A percentile compares a stretch with the other conserved stretches of the same genome.
Conservation (phyloP, 2,797 vertebrate species). For the Hapalemur alaotrensis region DNA sequence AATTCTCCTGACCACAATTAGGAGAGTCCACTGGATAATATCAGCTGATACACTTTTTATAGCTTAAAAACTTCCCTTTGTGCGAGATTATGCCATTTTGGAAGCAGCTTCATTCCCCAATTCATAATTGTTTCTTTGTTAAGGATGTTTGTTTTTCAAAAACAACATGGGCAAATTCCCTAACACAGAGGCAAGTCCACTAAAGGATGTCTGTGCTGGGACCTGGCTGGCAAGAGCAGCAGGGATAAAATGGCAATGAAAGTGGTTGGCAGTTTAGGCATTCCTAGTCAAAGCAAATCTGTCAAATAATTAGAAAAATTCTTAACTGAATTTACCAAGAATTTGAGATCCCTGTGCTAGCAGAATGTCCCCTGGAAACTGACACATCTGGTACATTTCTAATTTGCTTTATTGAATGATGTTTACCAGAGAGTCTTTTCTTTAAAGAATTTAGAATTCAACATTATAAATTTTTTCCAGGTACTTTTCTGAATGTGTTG, state of each 20-base stretch:
- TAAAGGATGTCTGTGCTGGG: not conserved
- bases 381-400: not conserved
- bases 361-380: not conserved
- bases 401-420: not conserved
- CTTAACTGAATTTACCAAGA: not conserved
- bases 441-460: slow-evolving; percentile 18
- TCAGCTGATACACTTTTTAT: not conserved
- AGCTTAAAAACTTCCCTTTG: not conserved
- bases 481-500: slow-evolving; percentile 1
- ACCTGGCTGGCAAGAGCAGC: not conserved
- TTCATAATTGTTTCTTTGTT: not conserved
- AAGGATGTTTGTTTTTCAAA: not conserved
- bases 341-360: not conserved
- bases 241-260: not conserved
- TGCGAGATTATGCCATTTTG: not conserved
- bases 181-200: not conserved
- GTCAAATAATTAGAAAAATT: not conserved
- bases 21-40: not conserved
- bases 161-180: not conserved
- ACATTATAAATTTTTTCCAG: not conserved
- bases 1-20: not conserved
- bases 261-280: not conserved
- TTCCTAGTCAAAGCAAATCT: not conserved
- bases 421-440: not conserved
- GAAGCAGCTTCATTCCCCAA: not conserved